These are phyloP conservation scores for Daktulosphaira vitifoliae DNA, from an alignment of 1,140 invertebrate genomes.

Conservation along the genomic window DNA sequence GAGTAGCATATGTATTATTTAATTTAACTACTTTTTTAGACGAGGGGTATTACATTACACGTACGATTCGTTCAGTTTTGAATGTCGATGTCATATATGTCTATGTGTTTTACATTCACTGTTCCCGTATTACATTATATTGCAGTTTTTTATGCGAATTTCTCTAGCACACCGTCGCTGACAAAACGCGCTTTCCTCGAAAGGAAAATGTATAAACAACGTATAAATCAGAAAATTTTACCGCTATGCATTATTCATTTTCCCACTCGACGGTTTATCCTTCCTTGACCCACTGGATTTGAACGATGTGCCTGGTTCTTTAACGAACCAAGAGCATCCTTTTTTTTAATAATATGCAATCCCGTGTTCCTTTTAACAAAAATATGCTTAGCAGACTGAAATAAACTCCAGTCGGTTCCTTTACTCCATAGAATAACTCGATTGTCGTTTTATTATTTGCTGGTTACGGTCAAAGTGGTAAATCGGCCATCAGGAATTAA, in stretches of 20 bases:
- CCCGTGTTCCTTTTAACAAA: background rate
- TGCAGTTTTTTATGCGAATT: too few species aligned
- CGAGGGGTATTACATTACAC: too few species aligned
- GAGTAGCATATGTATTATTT: too few species aligned
- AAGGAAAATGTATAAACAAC: background rate
- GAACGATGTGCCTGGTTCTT: background rate
- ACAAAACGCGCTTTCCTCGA: background rate
- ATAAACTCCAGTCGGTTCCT: background rate
- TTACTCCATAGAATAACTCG: background rate
- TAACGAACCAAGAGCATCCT: background rate
- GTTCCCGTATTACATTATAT: too few species aligned
- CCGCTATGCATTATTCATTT: conserved; percentile 25
- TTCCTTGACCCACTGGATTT: background rate
- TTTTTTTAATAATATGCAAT: conserved; percentile 3
- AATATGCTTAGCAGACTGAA: background rate
- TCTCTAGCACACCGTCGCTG: too few species aligned
- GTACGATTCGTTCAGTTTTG: too few species aligned
- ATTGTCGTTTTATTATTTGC: background rate
- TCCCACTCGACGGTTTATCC: background rate
- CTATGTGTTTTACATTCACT: too few species aligned
- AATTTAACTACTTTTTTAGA: too few species aligned
- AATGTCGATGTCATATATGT: too few species aligned
- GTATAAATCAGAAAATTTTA: conserved; percentile 24
- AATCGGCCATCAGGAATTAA: conserved; percentile 11
- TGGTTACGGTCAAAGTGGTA: conserved; percentile 27